Evolutionary conservation across 35 echinoderm and acorn worm species (phyloP), one percentile per base, ranked within the genome.

Genomic region (Hemicentrotus pulcherrimus): DNA sequence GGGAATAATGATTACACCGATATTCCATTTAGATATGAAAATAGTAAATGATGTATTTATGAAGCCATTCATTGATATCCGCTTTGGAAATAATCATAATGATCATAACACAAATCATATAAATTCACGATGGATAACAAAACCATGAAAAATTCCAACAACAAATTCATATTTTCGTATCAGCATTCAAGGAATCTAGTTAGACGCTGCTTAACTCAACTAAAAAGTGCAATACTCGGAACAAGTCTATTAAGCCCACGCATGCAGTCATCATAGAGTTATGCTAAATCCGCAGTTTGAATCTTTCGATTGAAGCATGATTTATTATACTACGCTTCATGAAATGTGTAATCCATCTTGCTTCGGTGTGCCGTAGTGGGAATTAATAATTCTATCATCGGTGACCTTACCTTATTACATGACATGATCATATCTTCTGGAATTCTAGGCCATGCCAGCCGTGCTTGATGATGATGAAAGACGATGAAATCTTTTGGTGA

Each of bases 381-480:
- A 78, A 78, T 78, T 78, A 78, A 78, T 78, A 78, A 78, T 78
- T 78, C 65, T 78, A 78, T 78, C 65, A 78, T 78, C 65, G 22
- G 22, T 18, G 24, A 78, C 65, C 22, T 78, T 78, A 22, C 65
- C 65, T n/a, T n/a, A 78, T 78, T 78, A 78, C 19, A 78, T 78
- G 65, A 28, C 65, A 78, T 78, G 19, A 78, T 78, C 65, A 4
- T 78, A 78, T 78, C 65, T 28, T 78, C 65, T 78, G 65, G 19
- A 78, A 22, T 78, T 78, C 65, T 78, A 78, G 65, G 65, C 65
- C 65, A 78, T 78, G 65, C 4, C 19, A 28, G 19, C 65, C 19
- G 65, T 4, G 28, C 22, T 28, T 22, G 65, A 78, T 6, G 65
- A 78, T 78, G 65, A 78, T 4, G 65, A 78, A 78, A n/a, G 65